Base-by-base conservation (phyloP, 2,113 vertebrate species). In the Paratilapia polleni region DNA sequence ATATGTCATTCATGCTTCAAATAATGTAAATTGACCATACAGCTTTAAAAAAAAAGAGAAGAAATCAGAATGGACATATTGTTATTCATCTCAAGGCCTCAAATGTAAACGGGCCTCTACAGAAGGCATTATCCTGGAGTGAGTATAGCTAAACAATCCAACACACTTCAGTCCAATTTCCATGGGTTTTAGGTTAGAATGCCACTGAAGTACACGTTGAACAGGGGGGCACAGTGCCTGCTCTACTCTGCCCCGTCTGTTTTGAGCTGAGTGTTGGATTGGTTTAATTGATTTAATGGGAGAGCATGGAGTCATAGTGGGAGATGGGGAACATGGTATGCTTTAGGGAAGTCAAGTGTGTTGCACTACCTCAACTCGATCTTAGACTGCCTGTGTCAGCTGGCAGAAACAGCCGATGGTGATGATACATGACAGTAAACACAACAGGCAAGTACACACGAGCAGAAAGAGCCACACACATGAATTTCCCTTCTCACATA, bases 221-320 rank as follows among this genome's bases (percentile, higher is more conserved):
- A 91, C 93, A 92, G 90, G 75, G 91, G 87, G 88, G 88, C 91
- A 93, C 88, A 58, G 85, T 87, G 83, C 88, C 92, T 90, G 88
- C 88, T 87, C 84, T 57, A n/a, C 88, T 92, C 80, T 91, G 92
- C 89, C 89, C 91, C 47, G 70, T 91, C 91, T 92, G 92, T 91
- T 89, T 89, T 38, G 87, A 91, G 91, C 91, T 56, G 92, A 93
- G 92, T 85, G 92, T 86, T 92, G 93, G 92, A 95, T 94, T 89
- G 91, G 85, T 93, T 95, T 95, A 95, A 96, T 95, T 95, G 95
- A 90, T 94, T 94, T 95, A 94, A 93, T 96, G 95, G 93, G 93
- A 76, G 93, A 86, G 91, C 88, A 87, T n/a, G 77, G 87, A 89
- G 93, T 94, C 92, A 89, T 70, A 70, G 89, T 66, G 70, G 85